Evolutionary conservation across 2,113 vertebrate species (phyloP), one percentile per base, ranked within the genome.

Genomic region (Chrysochloris asiatica): DNA sequence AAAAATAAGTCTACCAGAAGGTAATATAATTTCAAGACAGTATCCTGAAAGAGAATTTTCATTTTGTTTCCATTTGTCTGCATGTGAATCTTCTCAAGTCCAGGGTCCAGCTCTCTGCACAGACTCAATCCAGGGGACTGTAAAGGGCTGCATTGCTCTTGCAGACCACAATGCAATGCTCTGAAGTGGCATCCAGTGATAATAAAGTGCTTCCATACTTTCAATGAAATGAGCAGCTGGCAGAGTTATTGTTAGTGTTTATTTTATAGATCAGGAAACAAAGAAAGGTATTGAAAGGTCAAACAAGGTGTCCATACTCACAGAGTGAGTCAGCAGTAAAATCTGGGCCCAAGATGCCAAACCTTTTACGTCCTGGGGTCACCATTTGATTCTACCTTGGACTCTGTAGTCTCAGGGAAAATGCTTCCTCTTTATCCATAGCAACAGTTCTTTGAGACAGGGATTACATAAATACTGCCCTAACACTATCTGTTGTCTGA

Each of bases 241-340:
- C 65, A 22, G 24, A 36, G 28, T 22, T 48, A 45, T 17, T 41
- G 3, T 87, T 69, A 16, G 16, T 87, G 24, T 89, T 63, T 72
- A 48, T n/a, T 92, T 76, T 56, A 76, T 50, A 92, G 73, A 69
- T 78, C 54, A 89, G 43, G 75, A 91, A 69, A 79, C 69, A 88
- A 72, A 76, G 38, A 88, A 72, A 76, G 38, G 61, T 8, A 36
- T 3, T 54, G 43, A 65, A 79, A 86, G 43, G 38, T 56, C 54
- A 56, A 56, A n/a, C 16, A 28, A 61, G 82, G 56, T 26, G 38
- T 54, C 71, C 12, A 16, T 21, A 45, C 73, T 61, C 83, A 48
- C 17, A 36, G 43, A 22, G 28, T 47, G 82, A 87, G 56, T 59
- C 88, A 81, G 41, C 59, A 54, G 28, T 48, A 48, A 67, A 36